Evolutionary conservation across 1,140 invertebrate species (phyloP).

Genomic region (Octopus sinensis): DNA sequence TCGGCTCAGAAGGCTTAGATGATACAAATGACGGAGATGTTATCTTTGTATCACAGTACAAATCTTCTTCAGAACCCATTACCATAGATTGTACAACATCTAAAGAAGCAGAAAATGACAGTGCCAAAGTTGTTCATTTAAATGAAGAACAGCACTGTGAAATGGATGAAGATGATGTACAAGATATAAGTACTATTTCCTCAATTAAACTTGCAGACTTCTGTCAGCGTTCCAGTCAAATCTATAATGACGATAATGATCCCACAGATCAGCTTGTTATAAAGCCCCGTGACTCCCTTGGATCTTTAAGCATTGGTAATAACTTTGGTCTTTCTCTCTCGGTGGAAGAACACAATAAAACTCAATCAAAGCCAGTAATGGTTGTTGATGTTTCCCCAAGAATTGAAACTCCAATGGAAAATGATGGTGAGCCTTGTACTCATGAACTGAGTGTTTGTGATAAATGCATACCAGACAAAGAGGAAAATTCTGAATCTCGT

Average conservation of each 20-base stretch:
- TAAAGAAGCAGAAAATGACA: neutral
- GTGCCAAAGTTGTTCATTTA: conserved; percentile 5
- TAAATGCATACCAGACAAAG: conserved; percentile 3
- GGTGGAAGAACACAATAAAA: neutral
- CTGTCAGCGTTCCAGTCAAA: conserved; percentile 2
- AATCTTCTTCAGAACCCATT: neutral
- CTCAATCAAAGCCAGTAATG: neutral
- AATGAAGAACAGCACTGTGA: conserved; percentile 8
- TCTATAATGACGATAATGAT: neutral
- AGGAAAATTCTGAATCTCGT: neutral
- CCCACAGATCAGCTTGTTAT: neutral
- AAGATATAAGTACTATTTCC: conserved; percentile 5
- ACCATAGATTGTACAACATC: conserved; percentile 2
- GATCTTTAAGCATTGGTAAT: neutral
- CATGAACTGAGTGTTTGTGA: conserved; percentile 3
- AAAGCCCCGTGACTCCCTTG: neutral
- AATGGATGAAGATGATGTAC: conserved; percentile 3
- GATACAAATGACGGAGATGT: conserved; percentile 9
- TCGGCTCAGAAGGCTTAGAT: conserved; percentile 1
- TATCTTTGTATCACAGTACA: conserved; percentile 3
- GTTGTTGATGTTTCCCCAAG: neutral
- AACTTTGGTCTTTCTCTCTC: conserved; percentile 9
- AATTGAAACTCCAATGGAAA: neutral
- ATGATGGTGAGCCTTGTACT: neutral
- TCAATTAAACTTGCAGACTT: conserved; percentile 3